Evolutionary conservation across 2,797 vertebrate genomes (phyloP), one percentile per base, ranked within the genome.

Genomic region (Sebastiscus tertius): DNA sequence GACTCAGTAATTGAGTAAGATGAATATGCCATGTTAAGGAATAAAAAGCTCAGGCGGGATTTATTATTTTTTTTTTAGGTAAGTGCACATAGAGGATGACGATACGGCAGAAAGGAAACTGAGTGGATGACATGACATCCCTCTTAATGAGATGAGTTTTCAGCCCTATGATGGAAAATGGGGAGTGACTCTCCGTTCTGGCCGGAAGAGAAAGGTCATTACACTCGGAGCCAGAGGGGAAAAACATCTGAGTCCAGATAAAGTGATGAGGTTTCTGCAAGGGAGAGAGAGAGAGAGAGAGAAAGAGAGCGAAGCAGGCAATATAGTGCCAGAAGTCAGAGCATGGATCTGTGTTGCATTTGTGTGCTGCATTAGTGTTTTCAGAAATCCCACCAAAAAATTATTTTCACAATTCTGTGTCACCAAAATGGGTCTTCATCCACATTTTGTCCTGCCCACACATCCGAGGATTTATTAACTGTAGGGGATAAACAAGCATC

Each of bases 161-260:
- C 58, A 85, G 60, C 61, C 54, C 72, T 16, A 75, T 61, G 83
- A 73, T 72, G 66, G 76, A 83, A 81, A 83, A 88, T 73, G 42
- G 26, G 72, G 59, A 85, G 72, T 85, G 86, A 84, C 80, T 86
- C 55, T n/a, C 65, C 83, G 67, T 86, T 87, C 77, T 89, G 87
- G 71, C 55, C 79, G 82, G 63, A 81, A 67, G 77, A 85, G 73
- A 89, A 89, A 89, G 88, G 85, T 88, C 89, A 89, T 88, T 83
- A 79, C 12, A 69, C 22, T 77, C 34, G 58, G 65, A 90, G 88
- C 82, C 84, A 82, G 85, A 84, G 81, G 69, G 74, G 33, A 33
- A 81, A 87, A 87, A 84, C 79, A 88, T 82, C 80, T 85, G 84
- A 90, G 80, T 87, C 79, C 83, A 82, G 73, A 90, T 77, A 79